Conservation (phyloP, 2,113 vertebrate genomes). For the Podarcis cretensis region DNA sequence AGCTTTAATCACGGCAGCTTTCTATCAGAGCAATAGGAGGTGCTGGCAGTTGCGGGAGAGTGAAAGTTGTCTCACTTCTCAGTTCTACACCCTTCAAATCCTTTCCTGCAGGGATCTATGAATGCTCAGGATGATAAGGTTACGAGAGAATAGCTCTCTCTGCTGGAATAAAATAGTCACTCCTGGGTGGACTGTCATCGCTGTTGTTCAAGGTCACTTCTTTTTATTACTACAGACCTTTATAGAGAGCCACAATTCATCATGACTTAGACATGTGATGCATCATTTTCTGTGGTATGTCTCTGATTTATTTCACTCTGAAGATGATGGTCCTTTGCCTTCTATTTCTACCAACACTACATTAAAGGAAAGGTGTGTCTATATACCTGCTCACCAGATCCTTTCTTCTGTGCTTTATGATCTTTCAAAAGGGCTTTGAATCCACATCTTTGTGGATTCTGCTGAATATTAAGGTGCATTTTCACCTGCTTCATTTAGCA, state of each 20-base stretch:
- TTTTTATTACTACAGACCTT: conserved; percentile 35
- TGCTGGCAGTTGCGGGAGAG: background rate
- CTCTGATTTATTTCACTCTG: conserved; percentile 35
- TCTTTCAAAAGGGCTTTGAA: background rate
- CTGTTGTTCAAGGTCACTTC: conserved; percentile 40
- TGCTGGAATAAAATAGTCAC: conserved; percentile 25
- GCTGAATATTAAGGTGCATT: background rate
- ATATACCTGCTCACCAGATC: background rate
- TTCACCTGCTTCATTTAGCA: background rate
- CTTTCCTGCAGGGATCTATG: conserved; percentile 27
- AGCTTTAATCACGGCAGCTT: too few species aligned
- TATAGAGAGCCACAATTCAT: conserved; percentile 46
- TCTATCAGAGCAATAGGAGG: background rate
- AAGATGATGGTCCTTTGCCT: conserved; percentile 2
- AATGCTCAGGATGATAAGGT: conserved; percentile 43
- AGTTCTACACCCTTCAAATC: conserved; percentile 21
- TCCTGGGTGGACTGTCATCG: conserved; percentile 39
- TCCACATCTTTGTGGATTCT: background rate
- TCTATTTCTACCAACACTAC: conserved; percentile 11
- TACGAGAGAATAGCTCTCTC: conserved; percentile 29
- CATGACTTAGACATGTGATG: conserved; percentile 23
- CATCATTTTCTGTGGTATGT: background rate
- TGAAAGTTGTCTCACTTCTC: conserved; percentile 31
- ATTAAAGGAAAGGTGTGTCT: background rate
- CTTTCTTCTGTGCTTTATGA: background rate